Conservation (phyloP, 2,113 vertebrate species). For the Crotalus viridis region DNA sequence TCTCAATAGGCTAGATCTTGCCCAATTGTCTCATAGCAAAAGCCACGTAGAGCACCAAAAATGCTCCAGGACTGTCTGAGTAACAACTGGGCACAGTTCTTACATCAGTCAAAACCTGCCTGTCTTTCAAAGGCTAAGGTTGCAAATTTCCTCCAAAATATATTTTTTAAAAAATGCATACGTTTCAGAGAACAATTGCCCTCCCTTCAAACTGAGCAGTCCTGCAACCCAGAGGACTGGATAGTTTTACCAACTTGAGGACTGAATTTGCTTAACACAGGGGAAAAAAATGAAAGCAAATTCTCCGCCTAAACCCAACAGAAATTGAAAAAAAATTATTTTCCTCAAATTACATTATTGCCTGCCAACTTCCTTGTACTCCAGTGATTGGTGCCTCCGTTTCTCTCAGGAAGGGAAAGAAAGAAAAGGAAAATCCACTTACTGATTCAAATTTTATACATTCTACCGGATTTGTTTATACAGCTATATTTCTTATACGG, state of each 20-base stretch:
- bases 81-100: background rate
- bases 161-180: background rate
- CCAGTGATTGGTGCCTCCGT: background rate
- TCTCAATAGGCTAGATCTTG: background rate
- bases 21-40: background rate
- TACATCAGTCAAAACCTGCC: background rate
- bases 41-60: background rate
- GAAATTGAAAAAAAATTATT: background rate
- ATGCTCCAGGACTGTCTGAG: background rate
- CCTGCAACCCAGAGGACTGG: background rate
- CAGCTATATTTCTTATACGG: background rate
- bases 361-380: conserved; percentile 1
- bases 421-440: background rate
- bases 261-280: background rate
- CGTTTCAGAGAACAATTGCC: background rate
- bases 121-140: background rate
- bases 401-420: conserved; percentile 3
- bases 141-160: background rate
- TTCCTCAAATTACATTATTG: conserved; percentile 22
- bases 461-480: background rate
- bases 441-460: background rate
- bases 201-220: background rate
- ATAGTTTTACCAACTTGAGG: background rate
- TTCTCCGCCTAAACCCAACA: background rate
- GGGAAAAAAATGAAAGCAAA: background rate